These are phyloP conservation scores for Rutilus rutilus DNA, from an alignment of 2,113 vertebrate genomes.

Conservation along the genomic window DNA sequence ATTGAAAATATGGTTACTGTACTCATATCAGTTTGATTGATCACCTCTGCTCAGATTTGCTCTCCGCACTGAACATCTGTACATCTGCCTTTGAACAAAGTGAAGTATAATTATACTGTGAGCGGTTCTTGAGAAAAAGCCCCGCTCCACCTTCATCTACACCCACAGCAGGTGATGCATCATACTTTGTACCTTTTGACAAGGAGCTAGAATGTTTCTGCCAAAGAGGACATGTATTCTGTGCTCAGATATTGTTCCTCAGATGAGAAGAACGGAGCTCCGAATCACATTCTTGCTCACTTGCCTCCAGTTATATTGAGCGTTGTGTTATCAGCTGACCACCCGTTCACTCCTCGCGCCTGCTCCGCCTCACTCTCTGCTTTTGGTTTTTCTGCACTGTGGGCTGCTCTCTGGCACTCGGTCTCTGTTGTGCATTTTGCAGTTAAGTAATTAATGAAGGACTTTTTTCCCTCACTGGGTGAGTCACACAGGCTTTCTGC, in stretches of 20 bases:
- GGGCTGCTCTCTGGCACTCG: slow-evolving; percentile 3
- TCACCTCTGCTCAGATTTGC: slow-evolving; percentile 31
- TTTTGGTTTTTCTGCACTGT: slow-evolving; percentile 31
- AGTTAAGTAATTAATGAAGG: slow-evolving; percentile 60
- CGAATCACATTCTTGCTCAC: neutral
- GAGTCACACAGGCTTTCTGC: slow-evolving; percentile 58
- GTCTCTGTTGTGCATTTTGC: slow-evolving; percentile 42
- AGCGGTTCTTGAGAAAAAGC: slow-evolving; percentile 3
- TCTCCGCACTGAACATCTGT: slow-evolving; percentile 10
- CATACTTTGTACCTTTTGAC: neutral
- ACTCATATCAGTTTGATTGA: slow-evolving; percentile 38
- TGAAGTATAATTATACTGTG: slow-evolving; percentile 39
- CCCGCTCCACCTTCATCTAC: neutral
- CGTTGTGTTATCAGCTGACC: slow-evolving; percentile 24
- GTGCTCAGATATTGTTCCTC: neutral
- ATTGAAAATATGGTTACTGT: neutral
- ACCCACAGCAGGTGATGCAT: slow-evolving; percentile 40
- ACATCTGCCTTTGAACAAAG: slow-evolving; percentile 4
- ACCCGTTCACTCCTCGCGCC: slow-evolving; percentile 26
- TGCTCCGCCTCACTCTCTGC: slow-evolving; percentile 5
- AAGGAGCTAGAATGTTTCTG: neutral
- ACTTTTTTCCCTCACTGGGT: slow-evolving; percentile 55
- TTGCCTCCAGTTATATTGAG: slow-evolving; percentile 5
- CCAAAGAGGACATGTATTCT: neutral
- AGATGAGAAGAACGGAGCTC: neutral